These are phyloP conservation scores for Vombatus ursinus DNA, from an alignment of 2,113 vertebrate genomes.

Conservation along the genomic window DNA sequence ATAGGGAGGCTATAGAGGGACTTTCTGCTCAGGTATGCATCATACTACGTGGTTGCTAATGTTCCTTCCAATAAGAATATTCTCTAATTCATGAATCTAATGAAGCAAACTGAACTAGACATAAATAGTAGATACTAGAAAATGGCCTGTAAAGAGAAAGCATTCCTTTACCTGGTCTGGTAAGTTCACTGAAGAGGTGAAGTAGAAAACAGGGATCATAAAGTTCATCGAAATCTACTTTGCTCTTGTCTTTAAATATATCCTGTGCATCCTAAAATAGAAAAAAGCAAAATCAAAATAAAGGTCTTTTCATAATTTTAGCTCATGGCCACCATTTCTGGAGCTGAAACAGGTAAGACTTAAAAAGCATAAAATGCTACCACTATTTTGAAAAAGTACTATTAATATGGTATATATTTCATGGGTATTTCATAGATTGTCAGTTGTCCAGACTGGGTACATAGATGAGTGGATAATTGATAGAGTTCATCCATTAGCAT, in stretches of 20 bases:
- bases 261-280: slow-evolving; percentile 82
- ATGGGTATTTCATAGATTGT: not conserved
- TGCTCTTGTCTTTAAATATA: slow-evolving; percentile 78
- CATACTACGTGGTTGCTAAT: not conserved
- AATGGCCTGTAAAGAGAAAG: not conserved
- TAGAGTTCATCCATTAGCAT: not conserved
- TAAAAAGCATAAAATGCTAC: not conserved
- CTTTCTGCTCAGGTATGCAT: not conserved
- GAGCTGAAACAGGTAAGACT: not conserved
- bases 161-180: slow-evolving; percentile 88
- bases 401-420: not conserved
- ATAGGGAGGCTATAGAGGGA: not conserved
- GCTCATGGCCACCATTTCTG: not conserved
- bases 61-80: not conserved
- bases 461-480: not conserved
- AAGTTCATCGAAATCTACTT: slow-evolving; percentile 79
- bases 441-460: not conserved
- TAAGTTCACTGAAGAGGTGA: slow-evolving; percentile 92
- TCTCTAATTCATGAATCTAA: slow-evolving; percentile 1
- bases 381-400: not conserved
- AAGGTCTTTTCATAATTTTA: not conserved
- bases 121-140: accelerated
- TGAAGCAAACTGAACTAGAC: not conserved
- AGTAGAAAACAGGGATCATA: slow-evolving; percentile 96
- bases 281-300: not conserved